phyloP scores from a whole-genome alignment of 2,888 invertebrate genomes.

The Lordiphosa andalusiaca region DNA sequence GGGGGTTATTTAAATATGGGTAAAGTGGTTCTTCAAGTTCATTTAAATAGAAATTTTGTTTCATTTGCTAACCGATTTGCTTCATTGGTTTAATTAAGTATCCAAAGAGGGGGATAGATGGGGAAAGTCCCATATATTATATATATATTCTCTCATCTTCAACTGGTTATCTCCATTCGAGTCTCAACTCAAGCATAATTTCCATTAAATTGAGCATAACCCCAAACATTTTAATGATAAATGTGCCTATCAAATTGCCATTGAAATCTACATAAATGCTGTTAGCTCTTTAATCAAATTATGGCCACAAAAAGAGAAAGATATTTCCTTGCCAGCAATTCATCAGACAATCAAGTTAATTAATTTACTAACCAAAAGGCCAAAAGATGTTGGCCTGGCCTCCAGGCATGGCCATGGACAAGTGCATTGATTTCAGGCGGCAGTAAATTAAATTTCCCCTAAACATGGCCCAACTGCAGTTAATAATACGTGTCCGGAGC shows the following conservation, averaged over 20 bases:
- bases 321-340: slow-evolving; percentile 12
- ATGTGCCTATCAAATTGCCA: slow-evolving; percentile 48
- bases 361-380: slow-evolving; percentile 42
- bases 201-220: slow-evolving; percentile 21
- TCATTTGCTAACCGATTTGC: neutral
- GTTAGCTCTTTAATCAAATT: slow-evolving; percentile 62
- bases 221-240: slow-evolving; percentile 39
- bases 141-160: no score
- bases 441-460: slow-evolving; percentile 58
- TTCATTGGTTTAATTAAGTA: slow-evolving; percentile 1
- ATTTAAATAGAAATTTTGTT: neutral
- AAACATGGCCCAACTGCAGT: slow-evolving; percentile 29
- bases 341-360: slow-evolving; percentile 62
- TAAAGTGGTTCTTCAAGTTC: slow-evolving; percentile 5
- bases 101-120: no score
- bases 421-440: slow-evolving; percentile 5
- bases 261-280: slow-evolving; percentile 28
- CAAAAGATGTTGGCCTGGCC: slow-evolving; percentile 22
- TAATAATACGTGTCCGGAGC: slow-evolving; percentile 36
- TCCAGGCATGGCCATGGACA: slow-evolving; percentile 15
- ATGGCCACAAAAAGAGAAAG: slow-evolving; percentile 22
- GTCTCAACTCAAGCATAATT: slow-evolving; percentile 31
- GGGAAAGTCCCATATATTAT: no score
- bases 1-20: slow-evolving; percentile 28
- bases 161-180: neutral